Conservation (phyloP, 92 coral and sea anemone genomes). For the Palythoa heliodiscus region DNA sequence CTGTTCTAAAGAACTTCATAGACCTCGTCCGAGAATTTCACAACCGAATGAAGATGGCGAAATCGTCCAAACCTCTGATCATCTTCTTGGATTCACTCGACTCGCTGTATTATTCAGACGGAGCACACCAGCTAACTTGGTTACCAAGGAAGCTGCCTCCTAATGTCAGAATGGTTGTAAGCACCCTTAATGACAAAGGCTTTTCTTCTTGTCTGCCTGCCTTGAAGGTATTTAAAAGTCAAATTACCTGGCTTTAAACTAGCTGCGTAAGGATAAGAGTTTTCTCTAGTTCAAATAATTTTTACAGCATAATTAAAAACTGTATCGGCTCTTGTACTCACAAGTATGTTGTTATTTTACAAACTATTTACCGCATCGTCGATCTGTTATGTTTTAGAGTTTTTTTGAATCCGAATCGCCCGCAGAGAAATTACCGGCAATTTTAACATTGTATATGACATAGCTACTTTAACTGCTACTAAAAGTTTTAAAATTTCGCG, state of each 20-base stretch:
- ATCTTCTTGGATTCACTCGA: constrained; percentile 86
- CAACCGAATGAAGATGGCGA: constrained; percentile 69
- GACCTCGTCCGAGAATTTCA: constrained; percentile 79
- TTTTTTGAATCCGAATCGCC: too few species aligned
- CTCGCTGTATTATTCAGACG: constrained; percentile 64
- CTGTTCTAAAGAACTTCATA: constrained; percentile 62
- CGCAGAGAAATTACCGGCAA: too few species aligned
- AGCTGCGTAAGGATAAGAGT: not conserved
- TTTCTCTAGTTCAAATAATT: not conserved
- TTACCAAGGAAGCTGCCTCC: constrained; percentile 85
- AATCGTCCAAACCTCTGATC: constrained; percentile 65
- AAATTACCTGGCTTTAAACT: not conserved
- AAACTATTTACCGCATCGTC: not conserved
- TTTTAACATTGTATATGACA: too few species aligned
- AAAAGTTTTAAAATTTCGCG: too few species aligned
- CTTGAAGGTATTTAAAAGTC: constrained; percentile 56
- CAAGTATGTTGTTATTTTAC: too few species aligned
- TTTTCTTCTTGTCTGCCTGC: constrained; percentile 53
- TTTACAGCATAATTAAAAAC: not conserved
- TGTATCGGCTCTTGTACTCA: too few species aligned
- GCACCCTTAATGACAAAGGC: constrained; percentile 70
- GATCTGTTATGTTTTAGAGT: not conserved
- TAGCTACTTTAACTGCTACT: too few species aligned
- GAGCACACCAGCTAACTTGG: constrained; percentile 79
- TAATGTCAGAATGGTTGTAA: constrained; percentile 77